A percentile compares a stretch with the other conserved stretches of the same genome.
Conservation (phyloP, 2,113 vertebrate species). For the Lophius piscatorius region DNA sequence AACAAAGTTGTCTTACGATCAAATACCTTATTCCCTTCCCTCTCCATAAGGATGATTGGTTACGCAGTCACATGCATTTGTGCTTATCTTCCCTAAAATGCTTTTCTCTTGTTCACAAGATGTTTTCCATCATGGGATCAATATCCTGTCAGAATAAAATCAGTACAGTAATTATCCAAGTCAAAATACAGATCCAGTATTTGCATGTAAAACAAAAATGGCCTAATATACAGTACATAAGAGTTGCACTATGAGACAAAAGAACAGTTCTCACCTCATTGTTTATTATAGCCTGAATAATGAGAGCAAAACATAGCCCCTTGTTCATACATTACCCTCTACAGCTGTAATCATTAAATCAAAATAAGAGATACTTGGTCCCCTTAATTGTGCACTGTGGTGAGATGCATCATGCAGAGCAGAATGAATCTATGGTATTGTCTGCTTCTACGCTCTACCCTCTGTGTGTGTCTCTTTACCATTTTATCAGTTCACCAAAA, state of each 20-base stretch:
- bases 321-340: slow-evolving; percentile 26
- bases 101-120: slow-evolving; percentile 20
- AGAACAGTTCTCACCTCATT: slow-evolving; percentile 10
- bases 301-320: slow-evolving; percentile 14
- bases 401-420: slow-evolving; percentile 15
- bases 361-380: slow-evolving; percentile 15
- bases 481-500: too few relatives aligned
- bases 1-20: neutral
- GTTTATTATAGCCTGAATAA: slow-evolving; percentile 18
- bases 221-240: neutral
- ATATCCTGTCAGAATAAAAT: slow-evolving; percentile 21
- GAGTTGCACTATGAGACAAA: neutral
- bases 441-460: slow-evolving; percentile 2
- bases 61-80: slow-evolving; percentile 3
- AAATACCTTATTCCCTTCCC: slow-evolving; percentile 7
- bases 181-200: slow-evolving; percentile 28
- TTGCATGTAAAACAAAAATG: slow-evolving; percentile 5
- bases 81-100: slow-evolving; percentile 1
- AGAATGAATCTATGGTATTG: slow-evolving; percentile 21
- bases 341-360: slow-evolving; percentile 25
- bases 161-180: slow-evolving; percentile 43
- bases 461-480: neutral
- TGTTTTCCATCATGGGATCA: slow-evolving; percentile 8
- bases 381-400: slow-evolving; percentile 14
- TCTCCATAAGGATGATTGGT: slow-evolving; percentile 14